These are phyloP conservation scores for Catharus bicknelli DNA, from an alignment of 2,113 vertebrate genomes.

Conservation along the genomic window DNA sequence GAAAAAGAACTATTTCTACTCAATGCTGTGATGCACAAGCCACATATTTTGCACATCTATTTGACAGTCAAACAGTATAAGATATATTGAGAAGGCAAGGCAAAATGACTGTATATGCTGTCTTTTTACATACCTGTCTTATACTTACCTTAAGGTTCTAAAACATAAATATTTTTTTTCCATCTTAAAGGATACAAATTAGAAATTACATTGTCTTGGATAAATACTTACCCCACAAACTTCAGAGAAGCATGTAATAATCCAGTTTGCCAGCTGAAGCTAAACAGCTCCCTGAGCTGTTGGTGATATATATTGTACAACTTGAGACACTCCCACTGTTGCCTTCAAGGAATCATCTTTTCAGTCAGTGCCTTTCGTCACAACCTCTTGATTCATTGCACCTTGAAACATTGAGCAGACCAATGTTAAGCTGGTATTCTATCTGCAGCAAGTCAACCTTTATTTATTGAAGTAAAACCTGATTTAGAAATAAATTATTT, in stretches of 20 bases:
- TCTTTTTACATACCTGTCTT: not conserved
- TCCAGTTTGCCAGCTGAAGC: constrained; percentile 6
- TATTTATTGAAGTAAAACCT: not conserved
- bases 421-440: not conserved
- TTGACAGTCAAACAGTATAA: not conserved
- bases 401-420: not conserved
- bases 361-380: not conserved
- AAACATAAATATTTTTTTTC: not conserved
- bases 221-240: constrained; percentile 46
- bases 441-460: not conserved
- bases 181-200: not conserved
- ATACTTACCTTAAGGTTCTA: not conserved
- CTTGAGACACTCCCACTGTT: constrained; percentile 56
- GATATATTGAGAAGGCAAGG: not conserved
- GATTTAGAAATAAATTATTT: not conserved
- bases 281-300: not conserved
- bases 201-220: constrained; percentile 25
- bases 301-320: constrained; percentile 38
- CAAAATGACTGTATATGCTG: not conserved
- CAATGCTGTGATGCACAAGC: not conserved
- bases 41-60: not conserved
- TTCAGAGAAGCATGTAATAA: not conserved
- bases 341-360: constrained; percentile 2
- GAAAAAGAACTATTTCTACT: not conserved
- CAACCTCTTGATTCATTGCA: not conserved